Evolutionary conservation across 2,113 vertebrate genomes (phyloP), one percentile per base, ranked within the genome.

Genomic region (Alectura lathami): DNA sequence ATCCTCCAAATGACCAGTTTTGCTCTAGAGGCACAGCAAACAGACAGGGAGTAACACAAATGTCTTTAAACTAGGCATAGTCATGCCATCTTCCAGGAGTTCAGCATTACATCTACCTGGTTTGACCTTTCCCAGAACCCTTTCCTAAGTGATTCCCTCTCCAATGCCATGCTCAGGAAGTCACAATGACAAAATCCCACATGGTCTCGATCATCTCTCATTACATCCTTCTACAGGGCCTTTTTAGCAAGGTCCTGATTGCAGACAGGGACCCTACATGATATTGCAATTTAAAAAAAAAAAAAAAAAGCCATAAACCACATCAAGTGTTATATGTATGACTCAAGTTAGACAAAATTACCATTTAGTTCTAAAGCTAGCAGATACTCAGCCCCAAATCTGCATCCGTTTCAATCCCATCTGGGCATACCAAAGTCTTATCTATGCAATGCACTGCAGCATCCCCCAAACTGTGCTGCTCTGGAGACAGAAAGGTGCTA

Each of bases 241-340:
- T 4, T 18, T 50, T 66, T 66, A 42, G 9, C 9, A 16, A 9
- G 9, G 36, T 43, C 18, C 34, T 54, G 30, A 9, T 60, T 53
- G 32, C 45, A 76, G 45, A n/a, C 45, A 70, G 29, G 48, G 12
- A 23, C 27, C 4, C 24, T 26, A 20, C 17, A 2, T 12, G 2
- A 47, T 13, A 22, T 20, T 45, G 22, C 13, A 50, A 43, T 11
- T 36, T 3, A 27, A 40, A 63, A 29, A 63, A 63, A 9, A 50
- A 43, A 3, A 27, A 40, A 63, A 29, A 63, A 63, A 9, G 57
- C 17, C 21, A 47, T 40, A 45, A 85, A 47, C 30, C 50, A 59
- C 42, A 22, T 23, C 9, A 30, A 63, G 21, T 0, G 0, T n/a
- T 59, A 64, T 14, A 17, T 3, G 6, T n/a, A 32, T 27, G 13